phyloP scores from a whole-genome alignment of 2,113 vertebrate genomes.

The Mungos mungo region DNA sequence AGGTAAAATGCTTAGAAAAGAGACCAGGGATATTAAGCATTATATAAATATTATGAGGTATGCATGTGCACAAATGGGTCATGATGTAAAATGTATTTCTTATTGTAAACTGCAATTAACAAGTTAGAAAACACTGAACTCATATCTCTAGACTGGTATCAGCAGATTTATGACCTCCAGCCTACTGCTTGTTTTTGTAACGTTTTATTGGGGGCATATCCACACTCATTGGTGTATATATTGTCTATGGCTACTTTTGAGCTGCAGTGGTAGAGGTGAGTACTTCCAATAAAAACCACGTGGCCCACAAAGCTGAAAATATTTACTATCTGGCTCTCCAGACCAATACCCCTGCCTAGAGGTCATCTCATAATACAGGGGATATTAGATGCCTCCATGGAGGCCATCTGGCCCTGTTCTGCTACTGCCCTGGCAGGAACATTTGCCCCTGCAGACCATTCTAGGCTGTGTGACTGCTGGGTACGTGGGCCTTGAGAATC shows the following conservation, averaged over 20 bases:
- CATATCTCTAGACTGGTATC: background rate
- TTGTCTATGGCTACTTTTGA: background rate
- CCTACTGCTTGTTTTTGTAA: background rate
- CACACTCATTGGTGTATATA: background rate
- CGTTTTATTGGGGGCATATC: background rate
- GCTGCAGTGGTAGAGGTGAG: background rate
- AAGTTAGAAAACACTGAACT: background rate
- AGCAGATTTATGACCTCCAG: background rate
- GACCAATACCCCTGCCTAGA: background rate
- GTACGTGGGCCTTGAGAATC: background rate
- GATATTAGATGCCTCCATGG: background rate
- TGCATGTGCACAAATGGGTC: background rate
- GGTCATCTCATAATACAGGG: background rate
- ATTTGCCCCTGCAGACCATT: background rate
- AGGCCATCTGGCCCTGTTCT: background rate
- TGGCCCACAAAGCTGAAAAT: background rate
- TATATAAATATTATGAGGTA: background rate
- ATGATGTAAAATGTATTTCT: background rate
- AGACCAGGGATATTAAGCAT: background rate
- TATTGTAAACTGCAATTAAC: background rate
- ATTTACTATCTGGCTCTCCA: background rate
- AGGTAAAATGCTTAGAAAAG: background rate
- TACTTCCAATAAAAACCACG: background rate
- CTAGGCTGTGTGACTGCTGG: background rate
- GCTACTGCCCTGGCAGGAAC: background rate